Base-by-base conservation (phyloP, 2,888 invertebrate genomes). In the Phyto melanocephala region DNA sequence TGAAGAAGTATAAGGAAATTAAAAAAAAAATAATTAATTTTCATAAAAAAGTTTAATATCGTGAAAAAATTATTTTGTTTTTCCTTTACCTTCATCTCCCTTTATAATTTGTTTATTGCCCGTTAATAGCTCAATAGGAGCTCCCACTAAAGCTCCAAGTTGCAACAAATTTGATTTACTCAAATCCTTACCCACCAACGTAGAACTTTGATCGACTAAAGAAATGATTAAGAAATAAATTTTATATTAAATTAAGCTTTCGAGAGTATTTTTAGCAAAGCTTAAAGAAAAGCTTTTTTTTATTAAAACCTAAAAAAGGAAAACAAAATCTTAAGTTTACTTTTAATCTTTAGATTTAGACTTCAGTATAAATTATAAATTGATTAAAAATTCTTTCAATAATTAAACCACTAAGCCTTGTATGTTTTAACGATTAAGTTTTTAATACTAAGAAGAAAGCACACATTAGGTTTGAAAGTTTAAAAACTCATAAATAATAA, bases 171-270 rank as follows among this genome's bases (percentile, higher is more conserved):
- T 22, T 3, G 45, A 22, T 42, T 74, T 33, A n/a, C 13, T 54
- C 4, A 33, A 20, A 35, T 35, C 63, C 8, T 17, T 42, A 5
- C 74, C 74, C 2, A 2, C 33, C 1, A 74, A 7, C n/a, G 11
- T 42, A 0, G 42, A 20, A 35, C 63, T 74, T 63, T 74, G 74
- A 11, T 74, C 54, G 20, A 56, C 74, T 74, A n/a, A 0, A 42
- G 28, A 42, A 4, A 28, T 24, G 8, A 24, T 2, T 2, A 47
- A 20, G 33, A 15, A 11, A 56, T 15, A 28, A 10, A 13, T 65
- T 17, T 28, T 15, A 10, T 15, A 17, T 8, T 8, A 11, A 45
- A 20, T 50, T 47, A n/a, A n/a, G 10, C 24, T 62, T 28, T 40
- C 15, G 15, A 1, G 6, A 8, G 2, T 28, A 1, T 47, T n/a